A percentile compares a stretch with the other conserved stretches of the same genome.
Conservation (phyloP, 2,113 vertebrate genomes). For the Arothron firmamentum region DNA sequence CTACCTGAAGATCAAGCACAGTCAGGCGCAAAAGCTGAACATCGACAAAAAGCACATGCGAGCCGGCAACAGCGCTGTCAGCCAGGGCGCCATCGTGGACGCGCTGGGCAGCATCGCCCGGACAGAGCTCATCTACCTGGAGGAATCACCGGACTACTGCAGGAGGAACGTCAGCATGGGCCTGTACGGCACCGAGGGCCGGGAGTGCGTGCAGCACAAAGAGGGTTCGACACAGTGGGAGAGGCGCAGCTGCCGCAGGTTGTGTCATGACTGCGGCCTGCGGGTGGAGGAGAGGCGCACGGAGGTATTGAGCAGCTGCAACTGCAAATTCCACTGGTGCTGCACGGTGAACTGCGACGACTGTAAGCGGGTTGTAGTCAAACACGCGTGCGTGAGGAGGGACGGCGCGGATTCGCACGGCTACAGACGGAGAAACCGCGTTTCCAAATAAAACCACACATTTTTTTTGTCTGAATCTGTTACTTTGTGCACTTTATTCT, state of each 20-base stretch:
- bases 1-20: constrained; percentile 88
- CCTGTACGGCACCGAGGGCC: constrained; percentile 88
- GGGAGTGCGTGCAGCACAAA: constrained; percentile 85
- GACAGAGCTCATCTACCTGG: constrained; percentile 87
- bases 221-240: constrained; percentile 80
- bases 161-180: constrained; percentile 82
- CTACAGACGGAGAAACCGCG: constrained; percentile 64
- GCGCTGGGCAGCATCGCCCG: constrained; percentile 76
- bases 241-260: constrained; percentile 81
- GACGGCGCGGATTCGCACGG: constrained; percentile 48
- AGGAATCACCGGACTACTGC: constrained; percentile 96
- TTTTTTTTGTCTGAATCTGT: background rate
- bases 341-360: constrained; percentile 90
- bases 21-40: constrained; percentile 86
- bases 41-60: constrained; percentile 81
- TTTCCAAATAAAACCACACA: constrained; percentile 49
- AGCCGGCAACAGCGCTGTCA: constrained; percentile 87
- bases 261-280: constrained; percentile 90
- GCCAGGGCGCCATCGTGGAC: constrained; percentile 74
- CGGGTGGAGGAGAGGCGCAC: constrained; percentile 81
- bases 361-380: constrained; percentile 81
- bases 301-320: constrained; percentile 85
- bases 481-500: constrained; percentile 52
- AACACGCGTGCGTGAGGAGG: constrained; percentile 79
- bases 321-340: constrained; percentile 98